These are phyloP conservation scores for Thalassophryne amazonica DNA, from an alignment of 2,797 vertebrate species.

Conservation along the genomic window DNA sequence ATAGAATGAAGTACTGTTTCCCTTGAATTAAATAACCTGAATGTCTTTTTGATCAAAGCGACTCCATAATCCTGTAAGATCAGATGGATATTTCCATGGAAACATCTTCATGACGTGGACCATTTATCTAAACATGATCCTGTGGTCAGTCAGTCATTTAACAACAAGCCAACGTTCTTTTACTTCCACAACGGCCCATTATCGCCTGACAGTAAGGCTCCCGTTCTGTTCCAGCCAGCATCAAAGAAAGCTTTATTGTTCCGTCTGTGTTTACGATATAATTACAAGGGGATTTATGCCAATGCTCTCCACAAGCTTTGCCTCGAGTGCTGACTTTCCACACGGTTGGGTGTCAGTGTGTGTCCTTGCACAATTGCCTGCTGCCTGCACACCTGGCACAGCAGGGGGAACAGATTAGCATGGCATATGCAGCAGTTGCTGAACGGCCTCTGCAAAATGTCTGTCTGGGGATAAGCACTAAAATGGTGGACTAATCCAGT, in stretches of 20 bases:
- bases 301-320: constrained; percentile 27
- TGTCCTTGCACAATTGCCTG: constrained; percentile 60
- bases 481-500: constrained; percentile 55
- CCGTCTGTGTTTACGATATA: constrained; percentile 47
- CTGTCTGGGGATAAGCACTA: constrained; percentile 61
- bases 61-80: too few species aligned
- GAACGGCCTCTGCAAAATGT: constrained; percentile 50
- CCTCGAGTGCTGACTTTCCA: constrained; percentile 42
- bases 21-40: too few species aligned
- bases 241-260: constrained; percentile 56
- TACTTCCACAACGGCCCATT: background rate
- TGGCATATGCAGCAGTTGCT: constrained; percentile 65
- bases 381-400: constrained; percentile 69
- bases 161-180: too few species aligned
- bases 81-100: too few species aligned
- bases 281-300: constrained; percentile 58
- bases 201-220: constrained; percentile 16
- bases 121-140: too few species aligned
- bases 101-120: too few species aligned
- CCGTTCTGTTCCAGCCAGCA: constrained; percentile 16
- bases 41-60: too few species aligned
- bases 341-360: constrained; percentile 33
- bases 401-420: constrained; percentile 63
- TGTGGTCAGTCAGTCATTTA: too few species aligned
- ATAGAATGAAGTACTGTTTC: too few species aligned